Base-by-base conservation (phyloP, 64 coral and sea anemone genomes). In the Montipora cactus region DNA sequence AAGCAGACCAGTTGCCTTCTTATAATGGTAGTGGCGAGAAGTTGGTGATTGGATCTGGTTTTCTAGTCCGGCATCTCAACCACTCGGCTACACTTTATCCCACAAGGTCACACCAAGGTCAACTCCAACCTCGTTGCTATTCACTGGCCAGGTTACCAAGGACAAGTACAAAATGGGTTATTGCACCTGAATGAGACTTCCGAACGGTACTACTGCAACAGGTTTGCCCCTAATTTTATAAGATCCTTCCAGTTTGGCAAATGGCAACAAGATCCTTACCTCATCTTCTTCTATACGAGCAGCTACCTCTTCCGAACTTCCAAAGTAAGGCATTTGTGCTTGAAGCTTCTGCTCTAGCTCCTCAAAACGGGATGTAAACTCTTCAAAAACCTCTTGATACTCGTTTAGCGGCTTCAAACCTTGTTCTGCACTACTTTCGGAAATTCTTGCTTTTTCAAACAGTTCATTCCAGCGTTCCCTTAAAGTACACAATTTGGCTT, bases 381-480 rank as follows among this genome's bases (percentile, higher is more conserved):
- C 83, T 57, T 95, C 96, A 71, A 98, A 98, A 7, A 93, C 93
- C 48, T 98, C 93, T 67, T 98, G 96, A 89, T 98, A 98, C 46
- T 98, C 96, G 49, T 95, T 95, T 44, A 98, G 50, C 19, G 96
- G 96, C 78, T 95, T 98, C 3, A 98, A 49, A 70, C 96, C 96
- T 46, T 98, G 88, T 44, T 98, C 96, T 5, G 89, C 96, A 8
- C 78, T 95, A 46, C 79, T 95, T 49, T 98, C 96, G 61, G 96
- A 95, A 78, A 89, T 92, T 19, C 92, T 77, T 8, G 96, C 96
- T 28, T 92, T 95, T 67, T 93, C 91, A 44, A 95, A 98, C 84
- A 98, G 79, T 45, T 98, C 96, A 83, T 98, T 98, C 96, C 96
- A 98, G 13, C 96, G 84, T 23, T 98, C 96, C 62, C 94, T 98